A percentile compares a stretch with the other conserved stretches of the same genome.
These are phyloP conservation scores for Nycticebus coucang DNA, from an alignment of 2,113 vertebrate genomes.

Conservation along the genomic window DNA sequence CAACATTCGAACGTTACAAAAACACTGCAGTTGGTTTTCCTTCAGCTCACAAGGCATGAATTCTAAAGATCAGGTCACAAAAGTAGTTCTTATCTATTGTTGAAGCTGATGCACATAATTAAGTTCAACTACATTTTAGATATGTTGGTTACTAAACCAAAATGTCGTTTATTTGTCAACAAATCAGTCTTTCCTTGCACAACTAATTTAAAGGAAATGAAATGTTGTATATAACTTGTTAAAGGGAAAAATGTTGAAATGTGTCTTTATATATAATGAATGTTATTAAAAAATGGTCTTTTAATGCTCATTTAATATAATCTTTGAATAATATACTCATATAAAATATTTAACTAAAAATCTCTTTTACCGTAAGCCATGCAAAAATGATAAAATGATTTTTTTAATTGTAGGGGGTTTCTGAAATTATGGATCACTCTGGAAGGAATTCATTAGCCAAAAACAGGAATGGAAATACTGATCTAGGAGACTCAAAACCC, in stretches of 20 bases:
- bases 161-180: constrained; percentile 71
- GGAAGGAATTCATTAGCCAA: constrained; percentile 61
- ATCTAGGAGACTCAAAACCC: not conserved
- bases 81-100: constrained; percentile 49
- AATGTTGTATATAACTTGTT: constrained; percentile 59
- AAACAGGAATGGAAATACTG: constrained; percentile 23
- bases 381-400: constrained; percentile 73
- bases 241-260: constrained; percentile 65
- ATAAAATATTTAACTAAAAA: constrained; percentile 79
- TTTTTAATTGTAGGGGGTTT: constrained; percentile 69
- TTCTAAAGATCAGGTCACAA: constrained; percentile 54
- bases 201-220: constrained; percentile 71
- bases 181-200: constrained; percentile 62
- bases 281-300: constrained; percentile 74
- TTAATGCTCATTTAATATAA: constrained; percentile 78
- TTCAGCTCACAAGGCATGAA: constrained; percentile 29
- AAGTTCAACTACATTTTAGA: constrained; percentile 70
- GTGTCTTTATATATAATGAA: constrained; percentile 61
- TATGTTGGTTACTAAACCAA: constrained; percentile 46
- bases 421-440: constrained; percentile 60
- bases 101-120: constrained; percentile 63
- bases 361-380: constrained; percentile 56
- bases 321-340: constrained; percentile 73
- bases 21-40: constrained; percentile 44
- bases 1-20: constrained; percentile 9